phyloP scores from a whole-genome alignment of 1,140 invertebrate species.

The Heterodera carotae region DNA sequence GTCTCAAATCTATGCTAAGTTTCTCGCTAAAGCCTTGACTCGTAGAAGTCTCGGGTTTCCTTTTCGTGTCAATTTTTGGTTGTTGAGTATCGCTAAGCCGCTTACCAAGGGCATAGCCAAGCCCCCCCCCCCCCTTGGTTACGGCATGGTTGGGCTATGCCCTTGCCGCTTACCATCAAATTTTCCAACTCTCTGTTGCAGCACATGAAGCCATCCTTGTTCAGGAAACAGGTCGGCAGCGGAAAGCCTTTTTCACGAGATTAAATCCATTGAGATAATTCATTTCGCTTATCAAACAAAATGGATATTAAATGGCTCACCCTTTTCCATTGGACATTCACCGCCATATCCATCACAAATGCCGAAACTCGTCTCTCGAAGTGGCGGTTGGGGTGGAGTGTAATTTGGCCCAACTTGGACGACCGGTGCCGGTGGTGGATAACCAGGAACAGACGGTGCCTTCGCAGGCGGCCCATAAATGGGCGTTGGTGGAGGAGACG shows the following conservation, averaged over 20 bases:
- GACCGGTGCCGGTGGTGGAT: not conserved
- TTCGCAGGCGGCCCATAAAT: not conserved
- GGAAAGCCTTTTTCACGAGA: slow-evolving; percentile 36
- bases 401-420: not conserved
- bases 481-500: not conserved
- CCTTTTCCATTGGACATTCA: not conserved
- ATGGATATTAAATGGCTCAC: not conserved
- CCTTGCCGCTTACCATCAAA: slow-evolving; percentile 36
- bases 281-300: not conserved
- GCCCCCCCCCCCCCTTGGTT: too few relatives aligned
- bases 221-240: slow-evolving; percentile 47
- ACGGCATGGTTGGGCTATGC: too few relatives aligned
- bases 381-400: not conserved
- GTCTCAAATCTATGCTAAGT: not conserved
- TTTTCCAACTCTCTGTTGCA: slow-evolving; percentile 49
- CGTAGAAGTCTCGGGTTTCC: too few relatives aligned
- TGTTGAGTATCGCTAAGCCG: too few relatives aligned
- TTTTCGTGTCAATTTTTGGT: too few relatives aligned
- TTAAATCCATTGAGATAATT: too few relatives aligned
- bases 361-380: not conserved
- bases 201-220: slow-evolving; percentile 53
- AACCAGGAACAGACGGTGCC: not conserved
- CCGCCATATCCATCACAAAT: not conserved
- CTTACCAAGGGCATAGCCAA: too few relatives aligned
- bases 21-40: not conserved